Evolutionary conservation across 2,113 vertebrate species (phyloP), one percentile per base, ranked within the genome.

Genomic region (Corythornis madagascariensis): DNA sequence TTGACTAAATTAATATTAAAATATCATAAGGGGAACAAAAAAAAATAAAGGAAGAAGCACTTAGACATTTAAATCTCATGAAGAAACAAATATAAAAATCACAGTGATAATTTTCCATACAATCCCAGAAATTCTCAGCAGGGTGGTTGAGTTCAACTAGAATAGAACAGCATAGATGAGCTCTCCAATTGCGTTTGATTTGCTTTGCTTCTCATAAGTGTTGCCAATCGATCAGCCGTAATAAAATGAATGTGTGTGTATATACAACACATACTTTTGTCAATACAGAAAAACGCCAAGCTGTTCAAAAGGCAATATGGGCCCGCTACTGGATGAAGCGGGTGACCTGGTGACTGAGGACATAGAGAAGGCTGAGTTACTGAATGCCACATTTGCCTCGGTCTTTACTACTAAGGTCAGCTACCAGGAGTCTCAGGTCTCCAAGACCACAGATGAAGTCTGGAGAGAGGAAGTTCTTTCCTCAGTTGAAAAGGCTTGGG

Each of bases 61-160:
- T 83, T 42, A 89, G 59, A 42, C 45, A 80, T 89, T 93, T 56
- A 73, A 82, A 20, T 67, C 74, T 93, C 56, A 66, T 76, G 76
- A 90, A 88, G 76, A 81, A 84, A 52, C 42, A 92, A 92, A 92
- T 85, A 85, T 47, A 91, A 85, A 38, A 92, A 79, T 96, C 71
- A 93, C 28, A 83, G 4, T 63, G 31, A 8, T 93, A 96, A 96
- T 96, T 94, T 92, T 77, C 74, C 89, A 38, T 80, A 85, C 3
- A 2, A 94, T 95, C 50, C 47, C 55, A 74, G 29, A 47, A 93
- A 77, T 70, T 92, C 74, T 85, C 66, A 60, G 43, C 17, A 82
- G 91, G 8, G 33, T 90, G 47, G 77, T 95, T 89, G 82, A 43
- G 25, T 87, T 79, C 6, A 4, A 96, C 38, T 48, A 31, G 83